Evolutionary conservation across 1,140 invertebrate genomes (phyloP), one percentile per base, ranked within the genome.

Genomic region (Radopholus similis): DNA sequence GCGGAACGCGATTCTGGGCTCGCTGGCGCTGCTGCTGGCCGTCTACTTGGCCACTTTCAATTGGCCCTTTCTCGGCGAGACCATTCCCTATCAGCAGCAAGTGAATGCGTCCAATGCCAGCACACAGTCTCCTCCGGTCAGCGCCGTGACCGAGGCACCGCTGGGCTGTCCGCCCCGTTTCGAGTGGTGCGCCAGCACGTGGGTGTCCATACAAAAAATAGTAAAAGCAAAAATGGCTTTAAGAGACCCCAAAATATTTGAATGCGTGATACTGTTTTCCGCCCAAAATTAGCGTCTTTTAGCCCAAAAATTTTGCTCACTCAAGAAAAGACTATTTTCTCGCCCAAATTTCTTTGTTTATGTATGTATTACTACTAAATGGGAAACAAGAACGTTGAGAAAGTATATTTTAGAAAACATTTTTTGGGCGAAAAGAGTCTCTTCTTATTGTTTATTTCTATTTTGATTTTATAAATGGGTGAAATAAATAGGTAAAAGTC

Each of bases 61-160:
- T 9, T 75, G 77, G 77, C 76, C 76, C 23, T 75, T 75, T 44
- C n/a, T 75, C 8, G 13, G 40, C 23, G 66, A 64, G 28, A 77
- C 74, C 18, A 78, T 73, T 57, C 57, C 66, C 11, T 66, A 51
- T 15, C 47, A 51, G 23, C 47, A 26, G 47, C 47, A 51, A 28
- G 9, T 51, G 47, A 51, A 51, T 28, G 47, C 30, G 8, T 51
- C 47, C 47, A 51, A 51, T n/a, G n/a, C n/a, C n/a, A n/a, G n/a
- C n/a, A n/a, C n/a, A 4, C 3, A 13, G 32, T 35, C 18, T 26
- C 8, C 13, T 9, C 0, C 32, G 9, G 21, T 42, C 23, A n/a
- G n/a, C n/a, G n/a, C n/a, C n/a, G n/a, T n/a, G n/a, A n/a, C 60
- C 1, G 56, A 72, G 32, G 67, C 30, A 15, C n/a, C 47, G 8